Conservation (phyloP, 2,797 vertebrate genomes). For the Psittacula derbiana region DNA sequence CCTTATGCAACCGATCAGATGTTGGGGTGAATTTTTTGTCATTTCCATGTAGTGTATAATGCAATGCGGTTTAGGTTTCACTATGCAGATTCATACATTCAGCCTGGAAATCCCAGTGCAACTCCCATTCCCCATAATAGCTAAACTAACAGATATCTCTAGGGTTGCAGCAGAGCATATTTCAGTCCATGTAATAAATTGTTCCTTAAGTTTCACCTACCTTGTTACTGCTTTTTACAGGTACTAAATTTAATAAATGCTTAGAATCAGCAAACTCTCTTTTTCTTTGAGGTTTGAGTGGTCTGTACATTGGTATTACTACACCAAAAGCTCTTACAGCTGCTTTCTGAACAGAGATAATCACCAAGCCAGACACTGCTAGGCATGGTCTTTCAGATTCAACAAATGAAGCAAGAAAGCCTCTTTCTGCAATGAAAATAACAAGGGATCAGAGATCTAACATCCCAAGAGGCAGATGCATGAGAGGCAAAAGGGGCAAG, state of each 20-base stretch:
- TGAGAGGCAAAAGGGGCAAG: background rate
- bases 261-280: background rate
- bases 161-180: accelerated
- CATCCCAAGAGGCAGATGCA: accelerated
- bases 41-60: background rate
- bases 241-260: background rate
- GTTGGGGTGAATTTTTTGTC: background rate
- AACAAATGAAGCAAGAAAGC: background rate
- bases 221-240: background rate
- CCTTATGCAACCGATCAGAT: background rate
- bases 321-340: background rate
- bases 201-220: background rate
- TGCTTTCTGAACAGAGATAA: background rate
- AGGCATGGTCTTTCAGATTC: background rate
- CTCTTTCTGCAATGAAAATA: background rate
- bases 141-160: background rate
- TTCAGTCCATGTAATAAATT: background rate
- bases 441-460: background rate
- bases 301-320: background rate
- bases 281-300: background rate
- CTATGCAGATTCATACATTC: background rate
- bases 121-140: background rate
- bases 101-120: background rate
- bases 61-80: background rate
- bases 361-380: background rate